phyloP scores from a whole-genome alignment of 2,113 vertebrate genomes.

The Mionectes macconnelli region DNA sequence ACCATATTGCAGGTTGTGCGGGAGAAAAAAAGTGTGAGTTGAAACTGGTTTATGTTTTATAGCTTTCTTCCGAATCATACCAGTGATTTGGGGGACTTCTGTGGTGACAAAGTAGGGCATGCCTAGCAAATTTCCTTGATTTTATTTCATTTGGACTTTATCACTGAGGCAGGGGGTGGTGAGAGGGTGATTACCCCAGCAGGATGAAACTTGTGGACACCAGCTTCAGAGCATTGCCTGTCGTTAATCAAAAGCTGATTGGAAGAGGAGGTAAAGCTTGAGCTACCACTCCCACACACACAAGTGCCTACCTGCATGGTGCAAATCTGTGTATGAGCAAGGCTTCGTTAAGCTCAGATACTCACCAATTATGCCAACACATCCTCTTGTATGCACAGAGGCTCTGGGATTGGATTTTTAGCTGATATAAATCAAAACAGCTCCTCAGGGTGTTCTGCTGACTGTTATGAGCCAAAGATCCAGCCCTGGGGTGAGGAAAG shows the following conservation, averaged over 20 bases:
- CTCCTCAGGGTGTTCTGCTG: not conserved
- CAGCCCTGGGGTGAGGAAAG: not conserved
- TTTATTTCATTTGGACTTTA: not conserved
- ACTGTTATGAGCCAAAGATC: not conserved
- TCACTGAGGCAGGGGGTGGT: not conserved
- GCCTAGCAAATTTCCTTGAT: not conserved
- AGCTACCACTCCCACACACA: not conserved
- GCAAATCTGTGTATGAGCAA: not conserved
- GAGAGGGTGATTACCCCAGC: not conserved
- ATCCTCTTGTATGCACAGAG: not conserved
- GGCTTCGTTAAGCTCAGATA: not conserved
- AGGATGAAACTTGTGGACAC: not conserved
- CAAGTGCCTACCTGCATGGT: not conserved
- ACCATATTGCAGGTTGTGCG: fast-evolving
- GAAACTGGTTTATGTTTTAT: not conserved
- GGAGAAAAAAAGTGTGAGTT: fast-evolving
- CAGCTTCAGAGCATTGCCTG: not conserved
- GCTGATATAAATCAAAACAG: not conserved
- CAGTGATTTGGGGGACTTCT: not conserved
- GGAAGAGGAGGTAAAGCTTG: not conserved
- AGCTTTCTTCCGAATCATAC: not conserved
- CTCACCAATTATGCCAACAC: not conserved
- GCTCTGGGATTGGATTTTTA: not conserved
- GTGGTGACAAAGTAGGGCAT: not conserved
- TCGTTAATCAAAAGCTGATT: not conserved